Evolutionary conservation across 2,113 vertebrate species (phyloP), one percentile per base, ranked within the genome.

Genomic region (Ornithorhynchus anatinus): DNA sequence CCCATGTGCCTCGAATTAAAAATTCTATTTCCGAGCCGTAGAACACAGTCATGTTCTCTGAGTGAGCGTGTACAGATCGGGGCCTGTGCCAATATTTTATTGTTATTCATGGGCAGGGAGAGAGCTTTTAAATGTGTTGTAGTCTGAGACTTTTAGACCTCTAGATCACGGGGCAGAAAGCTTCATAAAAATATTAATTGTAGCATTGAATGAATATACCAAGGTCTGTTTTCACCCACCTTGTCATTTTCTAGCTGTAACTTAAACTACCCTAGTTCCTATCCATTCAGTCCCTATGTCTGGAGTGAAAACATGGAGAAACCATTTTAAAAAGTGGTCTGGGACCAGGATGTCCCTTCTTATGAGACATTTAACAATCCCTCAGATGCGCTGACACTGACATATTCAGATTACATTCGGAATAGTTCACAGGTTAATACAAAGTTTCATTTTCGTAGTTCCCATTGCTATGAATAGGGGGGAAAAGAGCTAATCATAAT

Each of bases 21-120:
- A 75, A 44, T 65, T 86, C 78, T 31, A 3, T 82, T 48, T 53
- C 33, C 72, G 48, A 33, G 66, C 75, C 72, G n/a, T 62, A 33
- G 62, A 85, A 73, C 76, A 67, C 27, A 67, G 68, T 77, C 63
- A 67, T 43, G 62, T 39, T 63, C 69, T 81, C 82, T 76, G 66
- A 77, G 37, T 43, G 36, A 50, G 63, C 51, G 57, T 37, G 51
- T 48, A 77, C 48, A 82, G 66, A 77, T 44, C 67, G 57, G 23
- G 73, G 74, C 70, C 75, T 81, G 17, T 73, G 57, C 71, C 66
- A 67, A 17, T 37, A 51, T 65, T 74, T 69, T 38, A 75, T 73
- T 67, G 38, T 76, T 71, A 70, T 35, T 65, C 63, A 3, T 69
- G 19, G 72, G 76, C 54, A 16, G 15, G 31, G 10, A 81, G 57